A percentile compares a stretch with the other conserved stretches of the same genome.
Evolutionary conservation across 2,113 vertebrate genomes (phyloP).

Genomic region (Rhabdornis inornatus): DNA sequence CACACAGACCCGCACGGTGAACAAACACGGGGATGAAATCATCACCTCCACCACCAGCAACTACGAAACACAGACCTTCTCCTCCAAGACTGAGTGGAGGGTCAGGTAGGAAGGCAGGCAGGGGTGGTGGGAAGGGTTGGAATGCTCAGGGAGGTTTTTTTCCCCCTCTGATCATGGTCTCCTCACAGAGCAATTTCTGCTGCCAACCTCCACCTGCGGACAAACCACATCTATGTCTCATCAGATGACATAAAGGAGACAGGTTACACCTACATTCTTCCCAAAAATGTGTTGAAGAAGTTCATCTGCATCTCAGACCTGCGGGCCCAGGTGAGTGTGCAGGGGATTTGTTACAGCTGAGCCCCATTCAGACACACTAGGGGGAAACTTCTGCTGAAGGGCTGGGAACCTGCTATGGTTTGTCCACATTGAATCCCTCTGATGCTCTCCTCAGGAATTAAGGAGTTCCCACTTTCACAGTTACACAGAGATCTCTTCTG

Average conservation of each 20-base stretch:
- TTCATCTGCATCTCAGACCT: slow-evolving; percentile 99
- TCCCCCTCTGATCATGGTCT: background rate
- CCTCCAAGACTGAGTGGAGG: slow-evolving; percentile 98
- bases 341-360: background rate
- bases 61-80: slow-evolving; percentile 99
- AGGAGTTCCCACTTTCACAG: fast-evolving
- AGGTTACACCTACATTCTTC: slow-evolving; percentile 96
- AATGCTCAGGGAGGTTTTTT: background rate
- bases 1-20: slow-evolving; percentile 96
- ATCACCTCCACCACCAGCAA: slow-evolving; percentile 99
- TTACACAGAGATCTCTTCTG: background rate
- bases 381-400: fast-evolving
- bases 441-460: background rate
- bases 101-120: slow-evolving; percentile 80
- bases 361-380: background rate
- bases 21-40: slow-evolving; percentile 98
- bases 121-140: background rate
- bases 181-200: slow-evolving; percentile 92
- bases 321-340: slow-evolving; percentile 84
- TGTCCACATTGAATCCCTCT: background rate
- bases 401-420: background rate
- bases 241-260: slow-evolving; percentile 99
- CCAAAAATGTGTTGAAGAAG: slow-evolving; percentile 98
- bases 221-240: slow-evolving; percentile 98
- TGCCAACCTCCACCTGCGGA: slow-evolving; percentile 94